Base-by-base conservation (phyloP, 2,888 invertebrate species). In the Papilio demoleus region DNA sequence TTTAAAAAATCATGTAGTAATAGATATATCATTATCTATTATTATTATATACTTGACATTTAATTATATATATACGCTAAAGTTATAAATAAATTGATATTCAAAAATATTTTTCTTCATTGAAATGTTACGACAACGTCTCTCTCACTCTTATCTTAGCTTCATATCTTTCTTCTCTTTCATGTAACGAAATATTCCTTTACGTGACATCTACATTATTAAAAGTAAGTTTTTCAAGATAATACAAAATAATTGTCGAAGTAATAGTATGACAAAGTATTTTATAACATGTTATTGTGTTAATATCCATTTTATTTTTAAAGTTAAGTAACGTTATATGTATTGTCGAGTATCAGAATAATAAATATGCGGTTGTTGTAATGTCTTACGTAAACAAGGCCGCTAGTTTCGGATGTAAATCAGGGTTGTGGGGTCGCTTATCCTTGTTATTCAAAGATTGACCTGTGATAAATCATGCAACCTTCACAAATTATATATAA, bases 351-450 rank as follows among this genome's bases (percentile, higher is more conserved):
- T 47, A 42, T 42, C 31, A 70, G 31, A 62, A 45, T 67, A 66
- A 79, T 81, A 77, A 80, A 80, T 80, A 82, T 81, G 73, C 77
- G 79, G 50, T 24, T 75, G 79, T 81, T 81, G 77, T 77, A 74
- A 79, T 76, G 75, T 71, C 69, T 68, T 70, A 70, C 76, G 77
- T 75, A 74, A 78, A 78, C 76, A 77, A 79, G 80, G 75, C 72
- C 74, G 72, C 65, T 74, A 76, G 72, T 76, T 80, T 78, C 71
- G 71, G 68, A 77, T 73, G 76, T 74, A 72, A 76, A 76, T 75
- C 68, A 38, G 61, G 58, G 61, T 70, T 61, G 62, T 50, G 69
- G 65, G 71, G 65, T 71, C 79, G 40, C 27, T 59, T 62, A 56
- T 70, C 69, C 69, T 70, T 47, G 65, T 61, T 61, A 27, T 53